Conservation (phyloP, 2,113 vertebrate species). For the Notechis scutatus region DNA sequence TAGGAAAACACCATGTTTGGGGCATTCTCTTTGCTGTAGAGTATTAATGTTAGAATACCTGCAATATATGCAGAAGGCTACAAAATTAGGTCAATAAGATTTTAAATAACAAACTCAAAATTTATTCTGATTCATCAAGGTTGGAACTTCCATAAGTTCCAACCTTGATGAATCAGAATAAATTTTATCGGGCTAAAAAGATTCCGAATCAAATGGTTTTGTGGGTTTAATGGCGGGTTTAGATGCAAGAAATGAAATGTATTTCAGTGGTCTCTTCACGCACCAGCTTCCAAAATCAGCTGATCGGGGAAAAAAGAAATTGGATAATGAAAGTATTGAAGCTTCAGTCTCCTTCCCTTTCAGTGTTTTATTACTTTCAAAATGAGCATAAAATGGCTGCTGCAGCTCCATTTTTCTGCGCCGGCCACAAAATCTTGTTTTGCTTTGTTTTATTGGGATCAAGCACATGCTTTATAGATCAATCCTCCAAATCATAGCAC, state of each 20-base stretch:
- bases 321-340: constrained; percentile 35
- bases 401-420: constrained; percentile 16
- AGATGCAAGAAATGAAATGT: not conserved
- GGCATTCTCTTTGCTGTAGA: not conserved
- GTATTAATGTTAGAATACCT: not conserved
- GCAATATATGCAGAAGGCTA: not conserved
- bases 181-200: not conserved
- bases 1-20: not conserved
- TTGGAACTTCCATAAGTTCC: no score
- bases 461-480: not conserved
- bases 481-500: constrained; percentile 16
- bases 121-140: no score
- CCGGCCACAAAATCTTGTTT: not conserved
- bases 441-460: constrained; percentile 13
- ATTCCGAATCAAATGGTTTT: not conserved
- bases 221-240: not conserved
- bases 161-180: not conserved
- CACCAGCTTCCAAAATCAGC: constrained; percentile 25
- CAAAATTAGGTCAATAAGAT: not conserved
- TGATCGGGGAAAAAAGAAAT: constrained; percentile 31
- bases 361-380: constrained; percentile 37
- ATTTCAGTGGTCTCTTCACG: constrained; percentile 3
- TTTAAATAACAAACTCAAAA: not conserved
- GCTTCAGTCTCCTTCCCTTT: constrained; percentile 30
- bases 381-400: constrained; percentile 28